A percentile compares a stretch with the other conserved stretches of the same genome.
Evolutionary conservation across 2,797 vertebrate species (phyloP).

Genomic region (Acropternis orthonyx): DNA sequence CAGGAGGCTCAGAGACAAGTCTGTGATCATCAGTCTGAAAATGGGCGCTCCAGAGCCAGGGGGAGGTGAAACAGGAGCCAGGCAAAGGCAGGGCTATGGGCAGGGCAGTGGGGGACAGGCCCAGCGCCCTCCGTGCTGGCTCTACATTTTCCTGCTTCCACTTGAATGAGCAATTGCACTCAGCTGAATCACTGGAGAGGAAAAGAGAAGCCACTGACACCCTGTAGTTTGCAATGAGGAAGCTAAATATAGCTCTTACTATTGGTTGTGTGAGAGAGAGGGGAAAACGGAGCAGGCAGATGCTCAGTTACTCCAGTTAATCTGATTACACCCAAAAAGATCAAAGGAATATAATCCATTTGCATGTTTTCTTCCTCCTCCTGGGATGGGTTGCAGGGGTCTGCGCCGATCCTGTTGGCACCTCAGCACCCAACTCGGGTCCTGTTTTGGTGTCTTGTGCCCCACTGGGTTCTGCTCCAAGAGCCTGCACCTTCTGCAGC

Average conservation of each 20-base stretch:
- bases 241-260: constrained; percentile 34
- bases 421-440: neutral
- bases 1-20: neutral
- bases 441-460: neutral
- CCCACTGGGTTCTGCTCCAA: neutral
- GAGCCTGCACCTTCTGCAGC: neutral
- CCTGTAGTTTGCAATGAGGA: constrained; percentile 8
- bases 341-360: neutral
- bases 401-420: neutral
- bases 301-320: neutral
- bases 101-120: neutral
- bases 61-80: neutral
- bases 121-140: neutral
- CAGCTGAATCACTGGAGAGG: neutral
- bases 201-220: constrained; percentile 29
- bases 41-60: neutral
- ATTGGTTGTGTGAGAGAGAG: neutral
- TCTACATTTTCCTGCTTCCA: neutral
- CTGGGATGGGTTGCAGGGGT: accelerated
- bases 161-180: neutral
- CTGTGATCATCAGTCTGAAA: neutral
- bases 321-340: neutral
- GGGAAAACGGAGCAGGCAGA: neutral
- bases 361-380: neutral
- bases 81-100: neutral